These are phyloP conservation scores for Acleris literana DNA, from an alignment of 2,888 invertebrate species.

Conservation along the genomic window DNA sequence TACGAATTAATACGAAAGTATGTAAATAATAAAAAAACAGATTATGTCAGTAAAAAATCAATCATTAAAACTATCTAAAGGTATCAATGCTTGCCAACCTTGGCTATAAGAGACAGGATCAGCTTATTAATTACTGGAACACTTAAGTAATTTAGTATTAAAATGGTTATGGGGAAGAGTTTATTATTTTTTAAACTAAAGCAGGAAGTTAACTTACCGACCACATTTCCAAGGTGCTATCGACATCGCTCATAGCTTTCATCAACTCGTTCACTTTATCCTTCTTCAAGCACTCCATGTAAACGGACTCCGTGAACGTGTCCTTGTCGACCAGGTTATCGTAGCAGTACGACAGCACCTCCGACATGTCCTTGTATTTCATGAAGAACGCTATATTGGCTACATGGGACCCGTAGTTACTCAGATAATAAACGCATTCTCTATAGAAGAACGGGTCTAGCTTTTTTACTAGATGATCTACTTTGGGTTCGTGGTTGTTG, in stretches of 20 bases:
- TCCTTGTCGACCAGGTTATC: constrained; percentile 87
- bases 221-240: constrained; percentile 87
- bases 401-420: constrained; percentile 90
- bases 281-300: constrained; percentile 86
- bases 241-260: constrained; percentile 85
- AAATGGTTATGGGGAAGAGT: too few relatives aligned
- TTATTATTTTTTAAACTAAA: too few relatives aligned
- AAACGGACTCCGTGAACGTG: constrained; percentile 88
- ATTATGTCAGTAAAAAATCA: too few relatives aligned
- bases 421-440: constrained; percentile 92
- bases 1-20: too few relatives aligned
- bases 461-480: constrained; percentile 61
- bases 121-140: too few relatives aligned
- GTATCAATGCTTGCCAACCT: too few relatives aligned
- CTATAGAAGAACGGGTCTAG: constrained; percentile 86
- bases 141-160: too few relatives aligned
- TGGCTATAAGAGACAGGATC: too few relatives aligned
- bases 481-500: constrained; percentile 68
- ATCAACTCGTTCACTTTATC: constrained; percentile 85
- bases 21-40: too few relatives aligned
- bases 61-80: too few relatives aligned
- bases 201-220: constrained; percentile 72
- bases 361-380: constrained; percentile 86
- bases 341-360: constrained; percentile 87
- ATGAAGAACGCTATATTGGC: constrained; percentile 90